Evolutionary conservation across 2,113 vertebrate species (phyloP), one percentile per base, ranked within the genome.

Genomic region (Phalacrocorax carbo): DNA sequence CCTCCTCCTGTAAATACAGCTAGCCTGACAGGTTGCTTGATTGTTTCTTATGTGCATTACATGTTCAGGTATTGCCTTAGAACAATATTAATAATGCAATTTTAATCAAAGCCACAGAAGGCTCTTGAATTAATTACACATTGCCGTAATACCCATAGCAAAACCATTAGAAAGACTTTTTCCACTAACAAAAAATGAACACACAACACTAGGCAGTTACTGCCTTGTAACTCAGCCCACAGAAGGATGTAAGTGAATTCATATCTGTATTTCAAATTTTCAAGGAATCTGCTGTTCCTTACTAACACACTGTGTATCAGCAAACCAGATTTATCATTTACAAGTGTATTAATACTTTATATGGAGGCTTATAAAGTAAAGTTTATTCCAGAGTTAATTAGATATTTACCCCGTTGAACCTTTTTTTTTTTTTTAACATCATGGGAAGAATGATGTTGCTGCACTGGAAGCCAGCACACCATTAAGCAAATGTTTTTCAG

Each of bases 101-200:
- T 86, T 92, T 77, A 90, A 94, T 94, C 85, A 88, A 94, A 92
- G 54, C 62, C 89, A 82, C 65, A 12, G 86, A 52, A 96, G 84
- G 84, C 87, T 69, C 73, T 96, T 92, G 58, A 94, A 92, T 87
- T 94, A 93, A 92, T 91, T 88, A 86, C 83, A 86, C 32, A 29
- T 22, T 83, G 77, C 82, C 83, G 76, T 49, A 94, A 96, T 78
- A 40, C 60, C 60, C 92, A 81, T 8, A 90, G 71, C 83, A 86
- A 93, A 96, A 62, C 38, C 79, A 68, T 60, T 4, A 73, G n/a
- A 73, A 65, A 72, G n/a, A 46, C 20, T 81, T 88, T 93, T 94
- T 86, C 88, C 87, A 81, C 72, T 27, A 51, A 46, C 23, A 80
- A 49, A 89, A 94, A 62, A 34, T 0, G 20, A 96, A 61, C 69